A percentile compares a stretch with the other conserved stretches of the same genome.
phyloP scores from a whole-genome alignment of 2,888 invertebrate genomes.

The Bursaphelenchus okinawaensis region DNA sequence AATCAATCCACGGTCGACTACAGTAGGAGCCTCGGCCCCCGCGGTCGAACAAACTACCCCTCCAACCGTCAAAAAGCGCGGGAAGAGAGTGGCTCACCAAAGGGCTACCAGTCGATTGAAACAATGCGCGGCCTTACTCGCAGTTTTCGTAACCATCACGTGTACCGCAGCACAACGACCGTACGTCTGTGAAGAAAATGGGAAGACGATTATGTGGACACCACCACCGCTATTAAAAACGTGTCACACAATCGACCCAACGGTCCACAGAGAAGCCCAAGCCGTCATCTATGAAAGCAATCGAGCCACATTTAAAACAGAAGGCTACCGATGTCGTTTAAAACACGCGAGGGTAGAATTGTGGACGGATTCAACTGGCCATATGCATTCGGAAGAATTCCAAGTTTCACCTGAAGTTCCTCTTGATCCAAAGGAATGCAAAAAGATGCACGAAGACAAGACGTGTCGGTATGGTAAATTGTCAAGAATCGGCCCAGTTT shows the following conservation, averaged over 20 bases:
- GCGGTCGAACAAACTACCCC: no score
- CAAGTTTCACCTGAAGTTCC: background rate
- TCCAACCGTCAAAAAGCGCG: no score
- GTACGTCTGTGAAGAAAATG: background rate
- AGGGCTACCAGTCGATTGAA: no score
- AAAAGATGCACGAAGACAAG: background rate
- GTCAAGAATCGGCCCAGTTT: background rate
- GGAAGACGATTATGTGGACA: background rate
- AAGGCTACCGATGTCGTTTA: background rate
- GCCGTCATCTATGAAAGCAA: background rate
- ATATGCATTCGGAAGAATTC: background rate
- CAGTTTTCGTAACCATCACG: no score
- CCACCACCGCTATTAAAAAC: background rate
- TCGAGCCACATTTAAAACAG: background rate
- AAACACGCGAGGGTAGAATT: background rate
- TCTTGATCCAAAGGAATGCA: background rate
- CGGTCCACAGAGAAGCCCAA: background rate
- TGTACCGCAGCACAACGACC: no score
- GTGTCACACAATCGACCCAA: background rate
- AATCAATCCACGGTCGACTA: no score
- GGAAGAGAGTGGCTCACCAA: no score
- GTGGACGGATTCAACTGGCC: background rate
- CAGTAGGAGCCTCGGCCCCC: no score
- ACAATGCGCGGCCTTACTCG: no score
- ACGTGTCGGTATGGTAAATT: background rate